Evolutionary conservation across 2,888 invertebrate genomes (phyloP), one percentile per base, ranked within the genome.

Genomic region (Zelleria hepariella): DNA sequence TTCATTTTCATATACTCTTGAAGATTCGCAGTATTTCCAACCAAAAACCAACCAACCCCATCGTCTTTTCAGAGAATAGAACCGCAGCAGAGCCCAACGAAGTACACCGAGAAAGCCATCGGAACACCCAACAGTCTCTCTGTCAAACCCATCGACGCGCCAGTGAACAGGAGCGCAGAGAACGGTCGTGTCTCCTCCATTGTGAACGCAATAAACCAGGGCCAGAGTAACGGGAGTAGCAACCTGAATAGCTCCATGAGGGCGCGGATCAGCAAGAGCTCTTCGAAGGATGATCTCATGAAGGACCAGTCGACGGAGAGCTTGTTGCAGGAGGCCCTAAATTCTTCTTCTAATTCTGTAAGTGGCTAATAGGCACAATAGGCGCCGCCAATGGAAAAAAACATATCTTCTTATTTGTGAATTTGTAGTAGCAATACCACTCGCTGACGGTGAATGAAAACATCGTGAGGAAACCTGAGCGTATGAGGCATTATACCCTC

Each of bases 141-240:
- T 24, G 18, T 24, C 1, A 74, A 72, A 26, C 62, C 73, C 5
- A 62, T 66, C 23, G 80, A 80, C 61, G 66, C 58, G 57, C 61
- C 58, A 51, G 21, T 69, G 6, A 72, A 67, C 18, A 59, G 54
- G n/a, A 74, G 72, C 26, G 42, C 67, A 0, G 89, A 89, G 57
- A 87, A 86, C 66, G 82, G 86, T 2, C 75, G 87, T 5, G 89
- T 89, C 8, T 86, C 88, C 1, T 84, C 69, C 47, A 88, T 89
- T 58, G 88, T 89, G 61, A 80, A 83, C 60, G 86, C 88, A 0
- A 78, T 89, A 60, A 89, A 89, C 65, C 81, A 82, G 62, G 74
- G 70, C 66, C 61, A 62, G 55, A 47, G 7, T 20, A 56, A 27
- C 20, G 52, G 66, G 23, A 78, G 78, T 63, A 77, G 72, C 57